A percentile compares a stretch with the other conserved stretches of the same genome.
These are phyloP conservation scores for Alligator mississippiensis DNA, from an alignment of 2,113 vertebrate species.

Conservation along the genomic window DNA sequence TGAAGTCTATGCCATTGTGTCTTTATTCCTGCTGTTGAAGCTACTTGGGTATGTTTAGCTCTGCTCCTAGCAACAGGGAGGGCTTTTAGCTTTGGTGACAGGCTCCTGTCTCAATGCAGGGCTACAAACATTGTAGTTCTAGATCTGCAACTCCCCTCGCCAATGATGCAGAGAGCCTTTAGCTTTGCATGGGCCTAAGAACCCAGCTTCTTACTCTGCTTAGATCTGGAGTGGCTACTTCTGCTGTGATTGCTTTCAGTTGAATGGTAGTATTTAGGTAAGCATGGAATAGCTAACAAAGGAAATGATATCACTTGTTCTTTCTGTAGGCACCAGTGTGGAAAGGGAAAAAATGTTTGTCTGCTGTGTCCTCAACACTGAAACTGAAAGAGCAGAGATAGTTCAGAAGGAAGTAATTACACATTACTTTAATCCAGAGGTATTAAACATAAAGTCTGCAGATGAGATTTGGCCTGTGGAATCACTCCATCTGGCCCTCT, in stretches of 20 bases:
- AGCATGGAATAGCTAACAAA: background rate
- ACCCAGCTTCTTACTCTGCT: too few species aligned
- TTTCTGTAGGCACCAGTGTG: background rate
- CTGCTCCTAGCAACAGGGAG: too few species aligned
- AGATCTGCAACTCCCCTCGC: too few species aligned
- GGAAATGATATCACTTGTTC: background rate
- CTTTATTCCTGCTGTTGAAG: too few species aligned
- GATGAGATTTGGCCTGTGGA: too few species aligned
- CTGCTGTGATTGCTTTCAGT: background rate
- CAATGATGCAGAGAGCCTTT: too few species aligned
- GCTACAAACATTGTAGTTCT: too few species aligned
- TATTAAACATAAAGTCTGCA: background rate
- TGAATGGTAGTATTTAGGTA: fast-evolving
- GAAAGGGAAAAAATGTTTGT: background rate
- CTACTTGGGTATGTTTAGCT: too few species aligned
- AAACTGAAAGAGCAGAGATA: background rate
- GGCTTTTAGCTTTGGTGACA: too few species aligned
- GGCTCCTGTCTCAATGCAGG: too few species aligned
- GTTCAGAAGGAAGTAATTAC: background rate
- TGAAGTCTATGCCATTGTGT: fast-evolving
- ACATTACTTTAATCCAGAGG: background rate
- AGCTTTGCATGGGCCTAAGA: too few species aligned
- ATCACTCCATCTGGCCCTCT: too few species aligned
- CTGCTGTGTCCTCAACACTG: background rate
- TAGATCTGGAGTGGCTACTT: background rate